Percentiles rank a stretch among this genome's conserved stretches.
These are phyloP conservation scores for Strigamia crassipes DNA, from an alignment of 2,888 invertebrate species.

Conservation along the genomic window DNA sequence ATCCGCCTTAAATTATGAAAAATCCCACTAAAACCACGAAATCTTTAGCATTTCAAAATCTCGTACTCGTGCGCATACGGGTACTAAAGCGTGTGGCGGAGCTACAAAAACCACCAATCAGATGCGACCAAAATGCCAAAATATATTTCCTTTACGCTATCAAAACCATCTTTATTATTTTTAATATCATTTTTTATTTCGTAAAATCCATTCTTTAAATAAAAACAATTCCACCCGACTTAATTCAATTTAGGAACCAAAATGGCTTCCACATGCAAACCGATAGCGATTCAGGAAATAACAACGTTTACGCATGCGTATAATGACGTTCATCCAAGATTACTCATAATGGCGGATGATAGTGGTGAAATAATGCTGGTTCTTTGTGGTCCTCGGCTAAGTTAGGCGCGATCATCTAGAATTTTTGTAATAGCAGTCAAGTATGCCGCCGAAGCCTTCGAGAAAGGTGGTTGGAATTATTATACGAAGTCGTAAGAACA, in stretches of 20 bases:
- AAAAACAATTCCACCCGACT: too few relatives aligned
- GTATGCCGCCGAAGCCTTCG: constrained; percentile 52
- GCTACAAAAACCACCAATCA: too few relatives aligned
- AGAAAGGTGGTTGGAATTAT: constrained; percentile 54
- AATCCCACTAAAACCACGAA: too few relatives aligned
- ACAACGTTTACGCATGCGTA: background rate
- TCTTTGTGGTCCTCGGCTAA: background rate
- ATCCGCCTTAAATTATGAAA: too few relatives aligned
- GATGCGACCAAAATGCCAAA: too few relatives aligned
- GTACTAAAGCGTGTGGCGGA: too few relatives aligned
- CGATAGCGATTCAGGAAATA: background rate
- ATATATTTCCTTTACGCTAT: too few relatives aligned
- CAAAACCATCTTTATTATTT: too few relatives aligned
- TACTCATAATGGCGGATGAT: constrained; percentile 36
- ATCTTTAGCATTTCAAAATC: too few relatives aligned
- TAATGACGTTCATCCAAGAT: background rate
- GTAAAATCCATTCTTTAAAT: too few relatives aligned
- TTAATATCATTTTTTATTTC: too few relatives aligned
- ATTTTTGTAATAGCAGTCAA: constrained; percentile 8
- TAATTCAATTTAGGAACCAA: background rate
- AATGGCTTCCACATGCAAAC: background rate
- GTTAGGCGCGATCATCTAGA: background rate
- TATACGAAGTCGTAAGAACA: constrained; percentile 53
- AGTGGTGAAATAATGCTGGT: constrained; percentile 25
- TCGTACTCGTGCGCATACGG: too few relatives aligned